Base-by-base conservation (phyloP, 1,140 invertebrate genomes). In the Pachypeltis micranthus region DNA sequence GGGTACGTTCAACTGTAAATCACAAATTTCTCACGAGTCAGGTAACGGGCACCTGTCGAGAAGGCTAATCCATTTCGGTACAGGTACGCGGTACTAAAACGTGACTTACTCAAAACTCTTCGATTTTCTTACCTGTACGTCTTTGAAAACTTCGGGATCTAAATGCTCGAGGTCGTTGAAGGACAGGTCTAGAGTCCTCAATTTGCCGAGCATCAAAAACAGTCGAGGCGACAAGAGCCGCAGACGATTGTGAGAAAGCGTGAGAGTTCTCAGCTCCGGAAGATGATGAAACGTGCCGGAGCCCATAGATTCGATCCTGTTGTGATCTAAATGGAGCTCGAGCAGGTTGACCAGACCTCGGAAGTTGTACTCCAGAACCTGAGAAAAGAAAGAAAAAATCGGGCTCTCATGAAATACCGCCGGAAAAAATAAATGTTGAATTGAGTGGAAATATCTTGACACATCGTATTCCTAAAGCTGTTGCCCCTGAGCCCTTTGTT, bases 211-310 rank as follows among this genome's bases (percentile, higher is more conserved):
- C 72, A 80, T 81, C 59, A 82, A 78, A 71, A 88, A 88, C 19
- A 87, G 75, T 62, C 85, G 72, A 2, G 79, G 77, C 28, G 83
- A 83, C 58, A 91, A 74, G 67, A 82, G 79, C 2, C 78, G 77
- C 61, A 90, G 82, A 69, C 82, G 74, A 74, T 91, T 91, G 64
- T 82, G 75, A 29, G 84, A 78, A 66, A 91, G 76, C 63, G 81
- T 82, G 65, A 91, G 74, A n/a, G 80, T 77, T 66, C 75, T 79
- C 65, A 91, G 73, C 65, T 85, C 79, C 60, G 74, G 77, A 61
- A 90, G 74, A 73, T 86, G 79, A 34, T 81, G 75, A 74, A 91
- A 91, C 7, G 83, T 84, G 59, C 85, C 86, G 65, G 85, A 89
- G 1, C 78, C 77, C 54, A 77, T 74, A 0, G 72, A 73, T 19